Conservation (phyloP, 1,140 invertebrate genomes). For the Dendroctonus valens region DNA sequence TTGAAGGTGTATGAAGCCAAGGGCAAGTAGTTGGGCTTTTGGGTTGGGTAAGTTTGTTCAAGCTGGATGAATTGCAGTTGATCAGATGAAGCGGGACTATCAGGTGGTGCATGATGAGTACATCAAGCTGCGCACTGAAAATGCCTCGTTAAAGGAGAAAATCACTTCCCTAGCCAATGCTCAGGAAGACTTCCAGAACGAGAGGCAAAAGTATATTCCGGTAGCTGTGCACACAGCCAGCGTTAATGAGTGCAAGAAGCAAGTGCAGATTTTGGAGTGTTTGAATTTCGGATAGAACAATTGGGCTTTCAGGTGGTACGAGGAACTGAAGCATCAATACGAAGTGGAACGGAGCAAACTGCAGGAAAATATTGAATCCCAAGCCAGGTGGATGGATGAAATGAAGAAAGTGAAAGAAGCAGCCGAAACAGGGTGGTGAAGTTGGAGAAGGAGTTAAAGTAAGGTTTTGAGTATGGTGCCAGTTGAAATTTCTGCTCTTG, state of each 20-base stretch:
- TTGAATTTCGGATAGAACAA: neutral
- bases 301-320: constrained; percentile 54
- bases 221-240: constrained; percentile 56
- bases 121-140: constrained; percentile 55
- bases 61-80: constrained; percentile 47
- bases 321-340: constrained; percentile 63
- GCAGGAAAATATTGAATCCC: constrained; percentile 45
- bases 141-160: constrained; percentile 57
- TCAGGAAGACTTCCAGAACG: constrained; percentile 56
- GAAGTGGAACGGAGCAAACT: constrained; percentile 57
- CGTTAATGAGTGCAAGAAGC: constrained; percentile 63
- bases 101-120: constrained; percentile 60
- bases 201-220: constrained; percentile 56
- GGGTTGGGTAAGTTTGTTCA: constrained; percentile 1
- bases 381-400: constrained; percentile 51
- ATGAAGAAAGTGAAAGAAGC: constrained; percentile 52
- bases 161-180: constrained; percentile 54
- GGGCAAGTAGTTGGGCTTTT: constrained; percentile 37
- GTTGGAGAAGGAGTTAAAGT: constrained; percentile 56
- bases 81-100: constrained; percentile 59
- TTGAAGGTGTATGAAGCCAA: constrained; percentile 61
- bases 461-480: constrained; percentile 25
- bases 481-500: no score
- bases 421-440: constrained; percentile 51
- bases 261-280: neutral